Evolutionary conservation across 2,113 vertebrate species (phyloP).

Genomic region (Chiloscyllium plagiosum): DNA sequence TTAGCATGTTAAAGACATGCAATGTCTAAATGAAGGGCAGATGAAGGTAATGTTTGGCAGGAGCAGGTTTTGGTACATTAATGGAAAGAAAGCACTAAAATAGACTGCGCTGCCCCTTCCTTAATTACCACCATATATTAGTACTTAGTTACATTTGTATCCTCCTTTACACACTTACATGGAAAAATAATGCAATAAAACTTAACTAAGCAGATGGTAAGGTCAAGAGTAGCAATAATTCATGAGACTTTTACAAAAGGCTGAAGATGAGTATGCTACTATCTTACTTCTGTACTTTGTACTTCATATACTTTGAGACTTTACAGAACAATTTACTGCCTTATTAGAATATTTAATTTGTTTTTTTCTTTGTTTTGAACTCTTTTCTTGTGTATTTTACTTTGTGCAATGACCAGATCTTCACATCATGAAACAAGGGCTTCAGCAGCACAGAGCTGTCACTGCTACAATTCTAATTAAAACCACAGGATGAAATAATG

Average conservation of each 20-base stretch:
- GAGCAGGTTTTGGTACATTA: background rate
- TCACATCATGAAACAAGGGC: too few species aligned
- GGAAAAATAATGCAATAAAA: conserved; percentile 30
- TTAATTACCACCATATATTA: conserved; percentile 33
- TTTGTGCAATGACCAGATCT: background rate
- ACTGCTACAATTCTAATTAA: conserved; percentile 16
- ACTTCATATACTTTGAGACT: conserved; percentile 21
- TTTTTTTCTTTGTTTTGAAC: background rate
- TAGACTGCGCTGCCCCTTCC: background rate
- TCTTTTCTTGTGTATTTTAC: background rate
- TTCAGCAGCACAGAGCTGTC: background rate
- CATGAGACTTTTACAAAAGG: background rate
- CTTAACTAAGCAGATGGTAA: conserved; percentile 15
- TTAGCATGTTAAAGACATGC: background rate
- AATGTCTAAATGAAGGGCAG: background rate
- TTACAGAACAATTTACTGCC: background rate
- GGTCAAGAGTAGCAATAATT: conserved; percentile 23
- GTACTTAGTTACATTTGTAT: conserved; percentile 9
- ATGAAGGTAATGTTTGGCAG: conserved; percentile 17
- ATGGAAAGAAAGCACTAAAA: background rate
- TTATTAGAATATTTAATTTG: background rate
- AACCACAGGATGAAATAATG: background rate
- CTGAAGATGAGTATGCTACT: background rate
- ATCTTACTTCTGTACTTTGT: conserved; percentile 19
- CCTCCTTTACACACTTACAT: background rate